phyloP scores from a whole-genome alignment of 2,888 invertebrate genomes.

The Operophtera brumata region DNA sequence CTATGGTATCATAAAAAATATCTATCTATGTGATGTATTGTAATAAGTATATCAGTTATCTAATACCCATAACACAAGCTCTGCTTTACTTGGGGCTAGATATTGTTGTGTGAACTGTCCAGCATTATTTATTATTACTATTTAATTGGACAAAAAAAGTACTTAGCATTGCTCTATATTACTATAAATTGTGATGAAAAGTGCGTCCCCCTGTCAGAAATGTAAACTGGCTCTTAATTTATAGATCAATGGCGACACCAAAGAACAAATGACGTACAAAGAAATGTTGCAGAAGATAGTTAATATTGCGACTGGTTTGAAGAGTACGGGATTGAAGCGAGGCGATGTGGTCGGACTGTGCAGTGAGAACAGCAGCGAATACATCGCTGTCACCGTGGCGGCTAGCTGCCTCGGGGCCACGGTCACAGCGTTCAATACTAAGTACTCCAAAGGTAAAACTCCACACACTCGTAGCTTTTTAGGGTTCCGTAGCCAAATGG shows the following conservation, averaged over 20 bases:
- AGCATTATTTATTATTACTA: too few relatives aligned
- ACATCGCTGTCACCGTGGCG: conserved; percentile 67
- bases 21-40: too few relatives aligned
- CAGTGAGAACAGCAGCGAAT: conserved; percentile 79
- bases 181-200: too few relatives aligned
- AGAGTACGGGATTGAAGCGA: conserved; percentile 58
- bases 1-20: too few relatives aligned
- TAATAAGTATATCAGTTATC: too few relatives aligned
- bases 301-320: conserved; percentile 72
- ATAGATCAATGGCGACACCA: conserved; percentile 38
- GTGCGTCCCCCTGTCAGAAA: too few relatives aligned
- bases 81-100: too few relatives aligned
- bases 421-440: conserved; percentile 75
- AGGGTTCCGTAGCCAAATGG: too few relatives aligned
- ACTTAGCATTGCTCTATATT: too few relatives aligned
- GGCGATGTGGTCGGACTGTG: conserved; percentile 75
- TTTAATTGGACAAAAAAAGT: too few relatives aligned
- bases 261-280: conserved; percentile 48
- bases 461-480: background rate
- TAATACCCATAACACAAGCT: too few relatives aligned
- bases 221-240: background rate
- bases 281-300: conserved; percentile 69
- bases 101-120: too few relatives aligned
- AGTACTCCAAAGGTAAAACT: conserved; percentile 71
- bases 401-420: conserved; percentile 62